phyloP scores from a whole-genome alignment of 2,113 vertebrate genomes.

The Oreochromis niloticus region DNA sequence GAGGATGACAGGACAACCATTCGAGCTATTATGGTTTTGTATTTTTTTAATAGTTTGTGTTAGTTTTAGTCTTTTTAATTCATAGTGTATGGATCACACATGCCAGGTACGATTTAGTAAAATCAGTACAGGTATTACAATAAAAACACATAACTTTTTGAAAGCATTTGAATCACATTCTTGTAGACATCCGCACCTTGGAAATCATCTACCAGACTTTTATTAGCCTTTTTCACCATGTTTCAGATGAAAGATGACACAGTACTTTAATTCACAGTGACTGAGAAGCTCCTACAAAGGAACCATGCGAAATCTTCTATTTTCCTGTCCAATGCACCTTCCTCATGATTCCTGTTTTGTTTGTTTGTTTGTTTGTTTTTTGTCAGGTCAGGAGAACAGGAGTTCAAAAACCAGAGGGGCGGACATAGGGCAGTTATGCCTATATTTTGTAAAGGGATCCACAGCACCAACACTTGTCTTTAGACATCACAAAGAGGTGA shows the following conservation, averaged over 20 bases:
- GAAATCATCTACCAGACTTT: not conserved
- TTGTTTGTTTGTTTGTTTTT: not conserved
- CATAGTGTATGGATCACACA: not conserved
- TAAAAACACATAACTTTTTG: not conserved
- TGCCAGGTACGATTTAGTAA: not conserved
- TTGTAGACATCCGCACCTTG: not conserved
- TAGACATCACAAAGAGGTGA: not conserved
- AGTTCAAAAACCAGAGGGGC: not conserved
- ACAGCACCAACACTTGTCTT: not conserved
- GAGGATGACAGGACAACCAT: not conserved
- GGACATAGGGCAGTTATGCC: not conserved
- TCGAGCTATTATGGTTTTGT: not conserved
- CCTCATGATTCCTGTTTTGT: not conserved
- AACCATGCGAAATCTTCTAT: not conserved
- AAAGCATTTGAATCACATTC: not conserved
- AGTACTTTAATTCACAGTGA: not conserved
- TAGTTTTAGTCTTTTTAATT: not conserved
- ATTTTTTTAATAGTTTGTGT: not conserved
- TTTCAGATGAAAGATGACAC: not conserved
- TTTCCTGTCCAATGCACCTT: not conserved
- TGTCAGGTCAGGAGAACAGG: not conserved
- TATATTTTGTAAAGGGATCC: not conserved
- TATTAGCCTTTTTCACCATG: not conserved
- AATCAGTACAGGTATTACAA: not conserved
- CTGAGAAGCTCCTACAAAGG: not conserved